Percentiles rank a stretch among this genome's conserved stretches.
Evolutionary conservation across 2,888 invertebrate genomes (phyloP).

Genomic region (Leucania comma): DNA sequence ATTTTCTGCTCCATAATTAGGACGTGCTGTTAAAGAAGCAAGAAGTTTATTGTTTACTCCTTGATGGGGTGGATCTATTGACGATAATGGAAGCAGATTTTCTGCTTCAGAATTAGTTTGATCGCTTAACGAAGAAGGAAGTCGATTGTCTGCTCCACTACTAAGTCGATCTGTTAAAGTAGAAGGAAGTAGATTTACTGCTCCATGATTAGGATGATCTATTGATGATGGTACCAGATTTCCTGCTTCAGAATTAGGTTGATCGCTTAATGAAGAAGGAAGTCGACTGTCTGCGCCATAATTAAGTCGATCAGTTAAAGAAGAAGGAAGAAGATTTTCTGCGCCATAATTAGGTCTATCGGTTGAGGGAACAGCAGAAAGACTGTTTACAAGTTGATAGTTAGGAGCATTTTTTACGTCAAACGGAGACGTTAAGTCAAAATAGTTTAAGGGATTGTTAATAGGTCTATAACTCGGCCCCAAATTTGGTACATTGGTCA

Average conservation of each 20-base stretch:
- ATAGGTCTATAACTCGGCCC: neutral
- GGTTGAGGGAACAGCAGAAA: neutral
- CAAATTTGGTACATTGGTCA: neutral
- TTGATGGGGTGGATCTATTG: no score
- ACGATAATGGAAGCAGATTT: neutral
- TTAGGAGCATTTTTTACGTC: neutral
- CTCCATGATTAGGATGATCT: no score
- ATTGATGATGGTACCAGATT: neutral
- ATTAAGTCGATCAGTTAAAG: no score
- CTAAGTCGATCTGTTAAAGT: neutral
- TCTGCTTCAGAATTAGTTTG: neutral
- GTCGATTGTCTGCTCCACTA: neutral
- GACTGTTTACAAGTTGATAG: neutral
- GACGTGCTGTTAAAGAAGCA: neutral
- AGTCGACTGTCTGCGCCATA: no score
- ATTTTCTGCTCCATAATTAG: neutral
- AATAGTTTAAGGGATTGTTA: neutral
- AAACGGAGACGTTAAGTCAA: constrained; percentile 5
- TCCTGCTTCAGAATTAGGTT: neutral
- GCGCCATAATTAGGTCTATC: neutral
- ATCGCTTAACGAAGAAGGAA: neutral
- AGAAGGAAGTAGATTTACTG: no score
- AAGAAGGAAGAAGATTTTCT: neutral
- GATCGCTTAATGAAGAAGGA: no score
- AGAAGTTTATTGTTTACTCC: no score